Evolutionary conservation across 2,113 vertebrate species (phyloP).

Genomic region (Ellobius talpinus): DNA sequence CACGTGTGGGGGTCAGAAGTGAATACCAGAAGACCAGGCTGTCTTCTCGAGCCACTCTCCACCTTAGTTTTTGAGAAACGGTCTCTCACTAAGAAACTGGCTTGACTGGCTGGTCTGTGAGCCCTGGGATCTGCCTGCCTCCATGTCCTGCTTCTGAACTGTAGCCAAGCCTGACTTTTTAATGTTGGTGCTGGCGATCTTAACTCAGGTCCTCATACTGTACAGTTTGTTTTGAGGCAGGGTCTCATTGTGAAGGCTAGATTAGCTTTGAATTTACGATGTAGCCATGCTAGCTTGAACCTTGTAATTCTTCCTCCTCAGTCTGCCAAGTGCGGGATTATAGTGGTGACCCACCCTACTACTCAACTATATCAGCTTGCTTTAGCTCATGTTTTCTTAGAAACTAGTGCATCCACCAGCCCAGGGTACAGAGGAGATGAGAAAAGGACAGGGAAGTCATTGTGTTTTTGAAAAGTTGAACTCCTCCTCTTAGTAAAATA

Average conservation of each 20-base stretch:
- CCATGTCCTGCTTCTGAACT: no score
- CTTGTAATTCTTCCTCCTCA: not conserved
- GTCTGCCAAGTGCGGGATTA: not conserved
- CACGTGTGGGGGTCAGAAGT: not conserved
- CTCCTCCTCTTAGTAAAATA: not conserved
- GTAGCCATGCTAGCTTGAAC: not conserved
- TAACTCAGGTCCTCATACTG: not conserved
- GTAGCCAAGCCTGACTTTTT: not conserved
- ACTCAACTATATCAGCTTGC: not conserved
- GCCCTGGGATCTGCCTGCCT: not conserved
- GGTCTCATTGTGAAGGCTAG: not conserved
- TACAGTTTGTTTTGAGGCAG: not conserved
- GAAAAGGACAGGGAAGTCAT: not conserved
- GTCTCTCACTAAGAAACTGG: not conserved
- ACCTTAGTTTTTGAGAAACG: not conserved
- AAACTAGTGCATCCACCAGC: not conserved
- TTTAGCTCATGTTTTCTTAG: constrained; percentile 2
- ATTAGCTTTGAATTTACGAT: not conserved
- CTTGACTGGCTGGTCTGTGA: not conserved
- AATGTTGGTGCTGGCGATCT: not conserved
- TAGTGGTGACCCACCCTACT: not conserved
- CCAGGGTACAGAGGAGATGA: not conserved
- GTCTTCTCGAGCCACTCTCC: not conserved
- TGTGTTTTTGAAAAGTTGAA: not conserved
- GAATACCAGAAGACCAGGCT: not conserved